Evolutionary conservation across 2,888 invertebrate genomes (phyloP).

Genomic region (Trichopoda pennipes): DNA sequence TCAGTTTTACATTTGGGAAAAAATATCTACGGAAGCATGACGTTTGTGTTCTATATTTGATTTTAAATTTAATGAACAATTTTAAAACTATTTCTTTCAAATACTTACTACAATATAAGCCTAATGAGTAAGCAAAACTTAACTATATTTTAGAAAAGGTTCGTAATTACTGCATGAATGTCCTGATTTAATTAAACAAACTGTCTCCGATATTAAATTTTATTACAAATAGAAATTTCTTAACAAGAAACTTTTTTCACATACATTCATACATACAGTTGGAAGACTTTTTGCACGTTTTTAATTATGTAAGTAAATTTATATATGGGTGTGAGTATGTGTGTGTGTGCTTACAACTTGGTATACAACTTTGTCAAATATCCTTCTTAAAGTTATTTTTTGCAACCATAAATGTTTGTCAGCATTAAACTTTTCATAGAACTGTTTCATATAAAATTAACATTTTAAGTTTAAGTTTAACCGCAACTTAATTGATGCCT

Average conservation of each 20-base stretch:
- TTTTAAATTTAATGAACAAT: no score
- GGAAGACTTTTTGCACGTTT: background rate
- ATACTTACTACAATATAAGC: no score
- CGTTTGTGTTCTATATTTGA: no score
- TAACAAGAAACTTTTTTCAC: background rate
- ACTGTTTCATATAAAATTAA: slow-evolving; percentile 36
- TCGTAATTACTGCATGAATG: slow-evolving; percentile 3
- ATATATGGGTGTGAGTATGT: background rate
- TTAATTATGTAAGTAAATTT: background rate
- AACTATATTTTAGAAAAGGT: background rate
- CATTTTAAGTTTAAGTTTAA: slow-evolving; percentile 63
- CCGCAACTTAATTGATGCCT: slow-evolving; percentile 67
- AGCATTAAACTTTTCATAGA: background rate
- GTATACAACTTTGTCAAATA: background rate
- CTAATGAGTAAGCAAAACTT: slow-evolving; percentile 7
- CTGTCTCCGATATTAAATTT: slow-evolving; percentile 13
- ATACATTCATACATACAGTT: background rate
- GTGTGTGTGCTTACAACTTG: no score
- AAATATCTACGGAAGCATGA: no score
- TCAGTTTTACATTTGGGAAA: no score
- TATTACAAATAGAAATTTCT: background rate
- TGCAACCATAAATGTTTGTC: slow-evolving; percentile 11
- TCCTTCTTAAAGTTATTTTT: background rate
- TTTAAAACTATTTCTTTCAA: no score
- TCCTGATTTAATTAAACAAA: slow-evolving; percentile 17